A percentile compares a stretch with the other conserved stretches of the same genome.
phyloP scores from a whole-genome alignment of 2,888 invertebrate species.

The Itoplectis maculator region DNA sequence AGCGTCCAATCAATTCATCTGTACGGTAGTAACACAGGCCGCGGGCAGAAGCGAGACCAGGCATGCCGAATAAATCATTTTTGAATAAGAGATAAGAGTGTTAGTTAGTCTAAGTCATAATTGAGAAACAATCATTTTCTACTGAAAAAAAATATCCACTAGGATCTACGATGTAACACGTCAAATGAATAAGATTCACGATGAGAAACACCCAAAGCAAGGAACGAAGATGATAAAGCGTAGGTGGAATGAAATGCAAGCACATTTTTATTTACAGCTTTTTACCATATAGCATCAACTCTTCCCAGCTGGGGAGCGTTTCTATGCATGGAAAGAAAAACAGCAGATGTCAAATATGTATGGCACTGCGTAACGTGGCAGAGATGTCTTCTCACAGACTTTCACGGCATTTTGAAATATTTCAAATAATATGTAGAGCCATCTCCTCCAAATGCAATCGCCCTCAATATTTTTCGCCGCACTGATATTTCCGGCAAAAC shows the following conservation, averaged over 20 bases:
- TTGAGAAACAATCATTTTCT: conserved; percentile 3
- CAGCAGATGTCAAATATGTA: conserved; percentile 69
- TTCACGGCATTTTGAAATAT: background rate
- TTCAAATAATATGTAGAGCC: no score
- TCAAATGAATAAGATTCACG: background rate
- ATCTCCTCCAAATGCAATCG: no score
- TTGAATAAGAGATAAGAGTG: conserved; percentile 56
- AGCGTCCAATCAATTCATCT: conserved; percentile 84
- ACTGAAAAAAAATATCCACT: conserved; percentile 54
- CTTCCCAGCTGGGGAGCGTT: conserved; percentile 84
- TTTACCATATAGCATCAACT: conserved; percentile 84
- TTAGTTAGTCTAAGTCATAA: conserved; percentile 43
- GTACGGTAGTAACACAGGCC: conserved; percentile 65
- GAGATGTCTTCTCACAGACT: background rate
- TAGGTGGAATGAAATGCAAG: conserved; percentile 72
- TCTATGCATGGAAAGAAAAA: conserved; percentile 79
- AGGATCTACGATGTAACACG: background rate
- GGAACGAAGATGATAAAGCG: conserved; percentile 41
- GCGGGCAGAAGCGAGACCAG: conserved; percentile 59
- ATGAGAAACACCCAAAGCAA: conserved; percentile 25
- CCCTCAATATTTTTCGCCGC: no score
- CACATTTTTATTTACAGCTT: conserved; percentile 74
- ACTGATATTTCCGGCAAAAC: no score
- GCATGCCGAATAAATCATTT: conserved; percentile 60
- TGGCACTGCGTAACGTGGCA: conserved; percentile 42